Conservation (phyloP, 2,888 invertebrate genomes). For the Hartigia nigra region DNA sequence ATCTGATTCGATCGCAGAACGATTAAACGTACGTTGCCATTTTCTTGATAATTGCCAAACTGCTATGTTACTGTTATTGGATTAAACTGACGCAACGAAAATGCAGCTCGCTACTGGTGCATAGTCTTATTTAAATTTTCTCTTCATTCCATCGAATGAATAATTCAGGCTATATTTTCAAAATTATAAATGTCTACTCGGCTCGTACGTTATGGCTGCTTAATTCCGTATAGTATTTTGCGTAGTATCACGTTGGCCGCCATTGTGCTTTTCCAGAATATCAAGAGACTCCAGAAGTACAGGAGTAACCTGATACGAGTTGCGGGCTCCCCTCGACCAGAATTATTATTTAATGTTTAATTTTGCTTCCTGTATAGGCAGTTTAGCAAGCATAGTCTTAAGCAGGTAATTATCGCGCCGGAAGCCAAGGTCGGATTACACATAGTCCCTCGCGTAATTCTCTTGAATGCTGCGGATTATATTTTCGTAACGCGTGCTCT, state of each 20-base stretch:
- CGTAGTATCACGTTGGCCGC: background rate
- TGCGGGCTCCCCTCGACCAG: background rate
- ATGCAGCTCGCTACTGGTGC: too few relatives aligned
- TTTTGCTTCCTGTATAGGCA: background rate
- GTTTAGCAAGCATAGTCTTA: slow-evolving; percentile 1
- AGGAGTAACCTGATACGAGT: background rate
- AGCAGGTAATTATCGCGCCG: slow-evolving; percentile 16
- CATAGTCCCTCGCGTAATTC: slow-evolving; percentile 11
- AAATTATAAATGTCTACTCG: background rate
- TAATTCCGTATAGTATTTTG: background rate
- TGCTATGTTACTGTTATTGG: background rate
- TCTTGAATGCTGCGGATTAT: slow-evolving; percentile 9
- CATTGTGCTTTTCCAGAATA: background rate
- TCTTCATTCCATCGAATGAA: background rate
- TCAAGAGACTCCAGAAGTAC: background rate
- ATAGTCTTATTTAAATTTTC: background rate
- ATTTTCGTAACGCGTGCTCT: background rate
- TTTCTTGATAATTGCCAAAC: background rate
- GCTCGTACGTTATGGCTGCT: background rate
- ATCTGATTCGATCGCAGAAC: background rate
- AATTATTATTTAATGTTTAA: background rate
- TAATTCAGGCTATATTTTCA: background rate
- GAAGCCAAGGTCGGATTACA: slow-evolving; percentile 17
- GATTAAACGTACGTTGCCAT: background rate
- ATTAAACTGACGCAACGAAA: too few relatives aligned